Percentiles rank a stretch among this genome's conserved stretches.
These are phyloP conservation scores for Tetramorium bicarinatum DNA, from an alignment of 2,888 invertebrate genomes.

Conservation along the genomic window DNA sequence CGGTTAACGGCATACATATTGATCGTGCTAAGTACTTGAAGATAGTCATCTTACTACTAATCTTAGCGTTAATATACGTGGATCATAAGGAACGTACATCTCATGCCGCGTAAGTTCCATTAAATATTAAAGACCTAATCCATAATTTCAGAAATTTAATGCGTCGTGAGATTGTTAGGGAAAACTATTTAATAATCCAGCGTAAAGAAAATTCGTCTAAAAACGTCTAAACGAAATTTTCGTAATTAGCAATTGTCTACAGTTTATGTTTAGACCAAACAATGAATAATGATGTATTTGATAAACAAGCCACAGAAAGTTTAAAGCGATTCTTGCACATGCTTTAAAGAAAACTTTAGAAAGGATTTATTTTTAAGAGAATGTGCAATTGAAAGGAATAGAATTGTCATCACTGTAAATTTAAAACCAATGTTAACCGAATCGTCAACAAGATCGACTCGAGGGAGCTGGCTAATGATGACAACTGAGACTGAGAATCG, in stretches of 20 bases:
- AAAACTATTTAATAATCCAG: background rate
- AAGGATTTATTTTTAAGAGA: background rate
- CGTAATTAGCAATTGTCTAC: background rate
- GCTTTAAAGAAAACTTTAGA: background rate
- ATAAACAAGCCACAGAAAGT: slow-evolving; percentile 3
- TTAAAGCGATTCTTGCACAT: background rate
- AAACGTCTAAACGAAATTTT: background rate
- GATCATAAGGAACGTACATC: background rate
- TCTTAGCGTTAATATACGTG: slow-evolving; percentile 36
- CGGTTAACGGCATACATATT: slow-evolving; percentile 33
- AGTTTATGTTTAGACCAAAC: background rate
- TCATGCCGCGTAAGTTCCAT: background rate
- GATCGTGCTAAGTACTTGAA: slow-evolving; percentile 45
- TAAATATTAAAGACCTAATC: slow-evolving; percentile 31
- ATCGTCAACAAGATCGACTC: slow-evolving; percentile 3
- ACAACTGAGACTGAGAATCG: background rate
- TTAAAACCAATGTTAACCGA: slow-evolving; percentile 18
- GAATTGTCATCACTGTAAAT: background rate
- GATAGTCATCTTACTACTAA: slow-evolving; percentile 45
- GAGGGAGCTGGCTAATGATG: background rate
- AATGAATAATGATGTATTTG: background rate
- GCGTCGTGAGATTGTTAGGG: background rate
- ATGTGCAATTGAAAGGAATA: background rate
- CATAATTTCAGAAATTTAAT: slow-evolving; percentile 22
- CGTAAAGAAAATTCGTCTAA: background rate